Base-by-base conservation (phyloP, 2,797 vertebrate genomes). In the Anisognathus igniventris region DNA sequence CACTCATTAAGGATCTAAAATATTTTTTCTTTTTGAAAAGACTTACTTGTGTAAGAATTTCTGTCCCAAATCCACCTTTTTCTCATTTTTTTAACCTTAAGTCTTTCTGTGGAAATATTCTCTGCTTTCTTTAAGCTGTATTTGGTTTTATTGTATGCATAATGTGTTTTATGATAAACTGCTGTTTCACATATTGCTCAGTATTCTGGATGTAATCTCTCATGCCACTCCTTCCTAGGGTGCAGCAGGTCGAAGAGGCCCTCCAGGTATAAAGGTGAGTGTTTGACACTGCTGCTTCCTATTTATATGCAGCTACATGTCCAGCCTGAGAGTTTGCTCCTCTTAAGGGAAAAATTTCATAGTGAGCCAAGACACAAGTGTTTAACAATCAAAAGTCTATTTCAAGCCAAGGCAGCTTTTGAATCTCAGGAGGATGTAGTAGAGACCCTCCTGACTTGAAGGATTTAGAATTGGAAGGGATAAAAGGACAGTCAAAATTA, bases 211-310 rank as follows among this genome's bases (percentile, higher is more conserved):
- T 47, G 9, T 70, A 84, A 81, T 76, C 13, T 60, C 25, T 68
- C n/a, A 50, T 95, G 12, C 40, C 9, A 33, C 53, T 78, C n/a
- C 39, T 94, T 95, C 64, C 50, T 91, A 99, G 99, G 98, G 98
- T 70, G 91, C 96, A 77, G 62, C 85, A 67, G 98, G 99, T 89
- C 97, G 97, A 95, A 94, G 95, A 97, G 98, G 99, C 23, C 18
- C 76, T 37, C 67, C 79, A 10, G 99, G 98, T 22, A 13, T 53
- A 45, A 97, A 98, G 98, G 99, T 99, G 78, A 97, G 97, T 96
- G 51, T 28, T 57, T 79, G 54, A 21, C 24, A 23, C 51, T 76
- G 60, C 37, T 82, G 33, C 37, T 58, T 2, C 30, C 31, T 60
- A 2, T 53, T 22, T 54, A 2, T n/a, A 47, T 57, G 47, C 51